These are phyloP conservation scores for Melieria picta DNA, from an alignment of 2,888 invertebrate genomes.

Conservation along the genomic window DNA sequence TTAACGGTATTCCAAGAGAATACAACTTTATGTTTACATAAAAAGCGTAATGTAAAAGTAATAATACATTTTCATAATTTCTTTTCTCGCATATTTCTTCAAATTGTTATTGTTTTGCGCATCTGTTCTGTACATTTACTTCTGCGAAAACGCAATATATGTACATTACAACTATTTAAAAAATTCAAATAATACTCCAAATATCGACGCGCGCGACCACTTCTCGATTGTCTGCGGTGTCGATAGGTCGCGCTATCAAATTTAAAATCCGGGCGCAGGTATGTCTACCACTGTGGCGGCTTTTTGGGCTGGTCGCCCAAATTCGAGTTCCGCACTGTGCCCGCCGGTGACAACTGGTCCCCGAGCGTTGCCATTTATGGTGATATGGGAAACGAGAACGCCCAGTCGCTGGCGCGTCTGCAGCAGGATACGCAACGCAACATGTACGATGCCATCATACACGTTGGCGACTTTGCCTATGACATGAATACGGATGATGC, in stretches of 20 bases:
- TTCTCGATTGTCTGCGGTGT: too few species aligned
- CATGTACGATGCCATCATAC: constrained; percentile 86
- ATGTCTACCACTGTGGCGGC: constrained; percentile 86
- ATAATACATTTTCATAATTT: too few species aligned
- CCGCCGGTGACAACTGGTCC: constrained; percentile 77
- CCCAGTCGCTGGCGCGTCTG: constrained; percentile 82
- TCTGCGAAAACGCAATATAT: too few species aligned
- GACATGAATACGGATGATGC: constrained; percentile 89
- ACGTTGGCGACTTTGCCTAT: constrained; percentile 96
- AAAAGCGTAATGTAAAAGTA: too few species aligned
- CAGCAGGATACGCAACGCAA: constrained; percentile 85
- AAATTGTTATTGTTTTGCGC: too few species aligned
- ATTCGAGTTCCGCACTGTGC: constrained; percentile 78
- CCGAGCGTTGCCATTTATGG: constrained; percentile 89
- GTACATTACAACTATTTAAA: too few species aligned
- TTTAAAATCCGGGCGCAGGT: constrained; percentile 73
- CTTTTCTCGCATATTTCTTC: too few species aligned
- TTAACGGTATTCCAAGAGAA: too few species aligned
- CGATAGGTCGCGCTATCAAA: constrained; percentile 67
- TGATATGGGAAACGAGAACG: constrained; percentile 94
- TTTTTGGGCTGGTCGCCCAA: constrained; percentile 82
- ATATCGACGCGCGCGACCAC: too few species aligned
- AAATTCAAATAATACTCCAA: too few species aligned
- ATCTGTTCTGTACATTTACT: too few species aligned
- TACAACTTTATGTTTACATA: too few species aligned